Evolutionary conservation across 2,113 vertebrate genomes (phyloP).

Genomic region (Oryzias celebensis): DNA sequence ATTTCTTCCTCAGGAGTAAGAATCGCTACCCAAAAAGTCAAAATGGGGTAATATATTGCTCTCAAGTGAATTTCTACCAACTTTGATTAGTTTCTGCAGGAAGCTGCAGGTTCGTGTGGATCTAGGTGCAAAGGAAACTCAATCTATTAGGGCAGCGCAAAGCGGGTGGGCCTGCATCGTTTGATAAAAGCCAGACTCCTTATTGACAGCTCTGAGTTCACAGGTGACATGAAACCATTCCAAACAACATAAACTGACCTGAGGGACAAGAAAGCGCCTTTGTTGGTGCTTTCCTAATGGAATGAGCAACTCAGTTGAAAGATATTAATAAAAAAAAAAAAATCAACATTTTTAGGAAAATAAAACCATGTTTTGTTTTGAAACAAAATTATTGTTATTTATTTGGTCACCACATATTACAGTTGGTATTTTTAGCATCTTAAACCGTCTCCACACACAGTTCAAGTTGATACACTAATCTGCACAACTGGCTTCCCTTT

Average conservation of each 20-base stretch:
- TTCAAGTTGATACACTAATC: conserved; percentile 58
- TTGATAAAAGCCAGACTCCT: conserved; percentile 65
- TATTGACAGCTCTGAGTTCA: conserved; percentile 55
- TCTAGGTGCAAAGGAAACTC: conserved; percentile 60
- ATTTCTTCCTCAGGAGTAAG: conserved; percentile 40
- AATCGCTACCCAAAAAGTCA: conserved; percentile 39
- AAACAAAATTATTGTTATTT: neutral
- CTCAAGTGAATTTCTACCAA: conserved; percentile 51
- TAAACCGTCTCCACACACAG: conserved; percentile 37
- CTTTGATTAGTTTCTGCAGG: conserved; percentile 59
- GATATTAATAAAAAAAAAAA: too few species aligned
- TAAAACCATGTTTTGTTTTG: too few species aligned
- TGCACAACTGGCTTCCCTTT: conserved; percentile 62
- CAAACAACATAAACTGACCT: conserved; percentile 20
- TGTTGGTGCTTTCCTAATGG: neutral
- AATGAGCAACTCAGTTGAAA: too few species aligned
- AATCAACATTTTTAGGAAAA: too few species aligned
- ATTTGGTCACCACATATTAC: neutral
- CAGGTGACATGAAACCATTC: conserved; percentile 40
- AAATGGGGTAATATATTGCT: conserved; percentile 56
- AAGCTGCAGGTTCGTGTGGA: conserved; percentile 61
- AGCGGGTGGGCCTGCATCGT: conserved; percentile 66
- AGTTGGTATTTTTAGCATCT: conserved; percentile 37
- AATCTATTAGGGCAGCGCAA: conserved; percentile 64
- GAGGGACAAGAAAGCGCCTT: conserved; percentile 8